These are phyloP conservation scores for Chelmon rostratus DNA, from an alignment of 2,797 vertebrate species.

Conservation along the genomic window DNA sequence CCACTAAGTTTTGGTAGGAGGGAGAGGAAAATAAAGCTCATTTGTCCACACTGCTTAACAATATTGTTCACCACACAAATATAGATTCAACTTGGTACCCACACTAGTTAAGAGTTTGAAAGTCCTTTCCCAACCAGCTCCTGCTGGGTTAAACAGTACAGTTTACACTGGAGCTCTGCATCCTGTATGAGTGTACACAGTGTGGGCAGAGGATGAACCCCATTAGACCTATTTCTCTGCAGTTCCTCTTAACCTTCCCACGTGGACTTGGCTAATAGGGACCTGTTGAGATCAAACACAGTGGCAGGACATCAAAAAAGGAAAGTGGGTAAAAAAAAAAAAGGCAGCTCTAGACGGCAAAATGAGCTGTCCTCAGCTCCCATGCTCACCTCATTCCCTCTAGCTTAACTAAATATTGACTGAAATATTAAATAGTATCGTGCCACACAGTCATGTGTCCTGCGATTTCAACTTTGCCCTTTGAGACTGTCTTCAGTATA, in stretches of 20 bases:
- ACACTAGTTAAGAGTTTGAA: constrained; percentile 12
- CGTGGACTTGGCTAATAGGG: constrained; percentile 56
- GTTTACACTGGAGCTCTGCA: constrained; percentile 19
- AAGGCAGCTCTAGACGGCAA: constrained; percentile 46
- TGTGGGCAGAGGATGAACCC: constrained; percentile 51
- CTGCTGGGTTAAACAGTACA: constrained; percentile 8
- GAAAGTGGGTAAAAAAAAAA: not conserved
- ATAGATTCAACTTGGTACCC: not conserved
- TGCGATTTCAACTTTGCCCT: not conserved
- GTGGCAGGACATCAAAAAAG: constrained; percentile 48
- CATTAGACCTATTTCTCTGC: constrained; percentile 50
- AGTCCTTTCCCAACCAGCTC: not conserved
- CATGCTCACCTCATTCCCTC: constrained; percentile 38
- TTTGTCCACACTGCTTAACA: not conserved
- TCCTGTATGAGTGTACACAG: constrained; percentile 22
- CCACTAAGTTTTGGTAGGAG: not conserved
- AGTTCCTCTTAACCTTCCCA: constrained; percentile 62
- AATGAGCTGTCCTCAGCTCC: constrained; percentile 40
- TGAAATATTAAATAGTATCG: constrained; percentile 13
- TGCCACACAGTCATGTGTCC: constrained; percentile 12
- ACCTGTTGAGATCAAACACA: constrained; percentile 62
- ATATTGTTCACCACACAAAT: not conserved
- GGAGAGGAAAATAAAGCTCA: too few species aligned
- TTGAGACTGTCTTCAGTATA: not conserved
- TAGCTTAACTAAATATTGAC: constrained; percentile 35